Percentiles rank a stretch among this genome's conserved stretches.
Conservation (phyloP, 2,113 vertebrate species). For the Thermophis baileyi region DNA sequence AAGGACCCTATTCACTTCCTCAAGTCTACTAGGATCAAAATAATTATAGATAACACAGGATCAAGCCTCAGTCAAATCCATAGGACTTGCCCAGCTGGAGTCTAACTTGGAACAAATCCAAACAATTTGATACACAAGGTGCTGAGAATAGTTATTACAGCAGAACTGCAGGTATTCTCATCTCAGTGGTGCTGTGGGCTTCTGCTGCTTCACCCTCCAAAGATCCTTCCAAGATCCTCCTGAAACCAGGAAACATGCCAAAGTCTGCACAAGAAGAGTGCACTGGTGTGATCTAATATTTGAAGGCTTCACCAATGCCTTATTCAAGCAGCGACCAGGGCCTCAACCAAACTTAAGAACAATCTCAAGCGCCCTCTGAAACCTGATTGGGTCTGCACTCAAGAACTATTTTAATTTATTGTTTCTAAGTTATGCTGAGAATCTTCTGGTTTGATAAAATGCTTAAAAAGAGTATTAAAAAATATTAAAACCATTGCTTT, state of each 20-base stretch:
- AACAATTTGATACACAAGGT: not conserved
- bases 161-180: not conserved
- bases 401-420: not conserved
- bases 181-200: not conserved
- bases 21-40: not conserved
- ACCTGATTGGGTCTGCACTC: not conserved
- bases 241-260: not conserved
- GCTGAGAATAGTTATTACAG: not conserved
- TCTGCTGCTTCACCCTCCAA: not conserved
- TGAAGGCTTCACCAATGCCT: not conserved
- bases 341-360: not conserved
- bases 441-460: not conserved
- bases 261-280: not conserved
- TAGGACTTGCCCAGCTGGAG: not conserved
- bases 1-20: not conserved
- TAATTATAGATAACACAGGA: not conserved
- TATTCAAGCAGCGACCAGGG: not conserved
- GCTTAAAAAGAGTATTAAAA: not conserved
- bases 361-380: not conserved
- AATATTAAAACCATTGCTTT: not conserved
- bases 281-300: not conserved
- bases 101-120: not conserved
- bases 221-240: not conserved
- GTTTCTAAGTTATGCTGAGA: not conserved
- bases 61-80: not conserved